phyloP scores from a whole-genome alignment of 2,888 invertebrate genomes.

The Phrixothrix hirtus region DNA sequence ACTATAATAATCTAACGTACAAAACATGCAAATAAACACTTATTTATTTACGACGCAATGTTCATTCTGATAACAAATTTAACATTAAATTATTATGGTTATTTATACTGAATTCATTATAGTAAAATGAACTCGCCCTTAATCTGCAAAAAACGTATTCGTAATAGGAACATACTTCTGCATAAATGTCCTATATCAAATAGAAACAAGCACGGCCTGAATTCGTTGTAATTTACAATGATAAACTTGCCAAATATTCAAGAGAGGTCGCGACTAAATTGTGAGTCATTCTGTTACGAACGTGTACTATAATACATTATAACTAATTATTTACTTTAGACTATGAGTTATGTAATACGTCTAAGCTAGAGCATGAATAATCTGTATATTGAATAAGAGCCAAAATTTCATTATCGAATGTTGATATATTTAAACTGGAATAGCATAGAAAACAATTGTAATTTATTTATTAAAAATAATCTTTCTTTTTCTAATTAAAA shows the following conservation, averaged over 20 bases:
- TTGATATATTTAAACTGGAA: too few relatives aligned
- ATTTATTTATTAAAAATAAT: too few relatives aligned
- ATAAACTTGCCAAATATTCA: constrained; percentile 12
- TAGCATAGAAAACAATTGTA: too few relatives aligned
- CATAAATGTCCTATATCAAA: constrained; percentile 8
- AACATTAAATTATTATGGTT: too few relatives aligned
- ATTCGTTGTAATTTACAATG: not conserved
- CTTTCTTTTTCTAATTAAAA: too few relatives aligned
- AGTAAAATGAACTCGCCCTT: not conserved
- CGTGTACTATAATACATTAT: constrained; percentile 9
- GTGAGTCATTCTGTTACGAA: constrained; percentile 10
- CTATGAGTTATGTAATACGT: constrained; percentile 4
- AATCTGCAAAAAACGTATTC: constrained; percentile 6
- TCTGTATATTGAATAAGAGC: constrained; percentile 12
- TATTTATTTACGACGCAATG: too few relatives aligned
- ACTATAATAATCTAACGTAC: constrained; percentile 11
- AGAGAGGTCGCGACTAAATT: not conserved
- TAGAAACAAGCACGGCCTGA: constrained; percentile 6
- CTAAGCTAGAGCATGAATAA: constrained; percentile 1
- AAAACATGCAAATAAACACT: too few relatives aligned
- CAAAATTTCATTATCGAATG: constrained; percentile 8
- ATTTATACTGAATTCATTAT: not conserved
- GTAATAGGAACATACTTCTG: not conserved
- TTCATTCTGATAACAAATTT: too few relatives aligned
- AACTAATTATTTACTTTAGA: constrained; percentile 15